phyloP scores from a whole-genome alignment of 1,140 invertebrate species.

The Sycophaga agraensis region DNA sequence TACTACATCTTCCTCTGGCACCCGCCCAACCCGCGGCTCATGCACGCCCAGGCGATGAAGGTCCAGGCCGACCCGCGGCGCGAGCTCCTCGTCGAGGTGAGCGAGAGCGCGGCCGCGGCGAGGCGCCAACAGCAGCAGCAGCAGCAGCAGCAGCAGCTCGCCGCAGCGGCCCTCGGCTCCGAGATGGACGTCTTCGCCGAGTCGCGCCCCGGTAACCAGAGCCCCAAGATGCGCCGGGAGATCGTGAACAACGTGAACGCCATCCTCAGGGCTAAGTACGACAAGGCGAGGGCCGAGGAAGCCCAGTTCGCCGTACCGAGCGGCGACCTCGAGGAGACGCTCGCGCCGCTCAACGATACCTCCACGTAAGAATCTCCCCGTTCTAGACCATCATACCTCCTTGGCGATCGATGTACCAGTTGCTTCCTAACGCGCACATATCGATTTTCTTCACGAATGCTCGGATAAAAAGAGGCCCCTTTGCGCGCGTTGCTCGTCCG shows the following conservation, averaged over 20 bases:
- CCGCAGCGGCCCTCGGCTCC: neutral
- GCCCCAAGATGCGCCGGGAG: conserved; percentile 6
- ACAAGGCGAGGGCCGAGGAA: neutral
- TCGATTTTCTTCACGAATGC: too few species aligned
- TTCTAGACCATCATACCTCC: too few species aligned
- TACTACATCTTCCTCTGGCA: conserved; percentile 87
- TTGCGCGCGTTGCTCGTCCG: too few species aligned
- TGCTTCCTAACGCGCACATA: too few species aligned
- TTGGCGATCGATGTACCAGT: too few species aligned
- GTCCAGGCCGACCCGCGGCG: neutral
- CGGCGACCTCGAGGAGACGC: too few species aligned
- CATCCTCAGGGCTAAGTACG: conserved; percentile 5
- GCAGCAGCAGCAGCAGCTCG: too few species aligned
- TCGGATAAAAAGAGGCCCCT: too few species aligned
- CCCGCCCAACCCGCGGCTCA: conserved; percentile 58
- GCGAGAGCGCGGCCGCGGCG: too few species aligned
- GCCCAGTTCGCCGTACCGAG: too few species aligned
- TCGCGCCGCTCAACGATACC: neutral
- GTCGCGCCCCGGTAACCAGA: neutral
- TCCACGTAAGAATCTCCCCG: neutral
- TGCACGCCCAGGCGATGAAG: conserved; percentile 29
- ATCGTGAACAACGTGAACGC: conserved; percentile 18
- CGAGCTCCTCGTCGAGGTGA: neutral
- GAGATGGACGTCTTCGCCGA: neutral
- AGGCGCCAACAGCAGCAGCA: too few species aligned